Evolutionary conservation across 2,888 invertebrate genomes (phyloP).

Genomic region (Acanthacorydalis orientalis): DNA sequence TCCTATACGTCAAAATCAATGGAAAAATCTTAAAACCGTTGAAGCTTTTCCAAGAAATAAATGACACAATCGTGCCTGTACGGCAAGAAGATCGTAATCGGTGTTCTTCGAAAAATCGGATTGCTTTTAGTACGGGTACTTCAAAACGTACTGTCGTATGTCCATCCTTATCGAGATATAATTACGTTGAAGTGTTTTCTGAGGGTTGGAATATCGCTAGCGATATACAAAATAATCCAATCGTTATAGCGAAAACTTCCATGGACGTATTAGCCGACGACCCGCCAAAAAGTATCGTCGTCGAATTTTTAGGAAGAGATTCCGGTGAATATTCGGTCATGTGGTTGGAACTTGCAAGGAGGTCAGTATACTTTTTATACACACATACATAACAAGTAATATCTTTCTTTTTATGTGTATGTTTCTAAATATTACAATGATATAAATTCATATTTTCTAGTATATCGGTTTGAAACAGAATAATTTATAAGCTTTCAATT

Average conservation of each 20-base stretch:
- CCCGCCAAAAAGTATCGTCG: slow-evolving; percentile 49
- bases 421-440: no score
- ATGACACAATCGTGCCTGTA: slow-evolving; percentile 8
- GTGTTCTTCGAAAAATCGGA: slow-evolving; percentile 62
- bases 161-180: slow-evolving; percentile 37
- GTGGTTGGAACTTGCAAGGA: slow-evolving; percentile 67
- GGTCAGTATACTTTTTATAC: slow-evolving; percentile 22
- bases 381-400: not conserved
- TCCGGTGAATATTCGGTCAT: slow-evolving; percentile 57
- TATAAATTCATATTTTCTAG: no score
- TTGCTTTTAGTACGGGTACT: slow-evolving; percentile 60
- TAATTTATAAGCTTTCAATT: no score
- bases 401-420: no score
- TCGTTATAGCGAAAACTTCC: slow-evolving; percentile 29
- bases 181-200: slow-evolving; percentile 66
- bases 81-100: slow-evolving; percentile 21
- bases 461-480: no score
- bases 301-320: slow-evolving; percentile 66
- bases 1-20: slow-evolving; percentile 60
- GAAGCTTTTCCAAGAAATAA: not conserved
- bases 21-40: slow-evolving; percentile 33
- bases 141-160: slow-evolving; percentile 38
- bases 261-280: slow-evolving; percentile 42
- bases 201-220: slow-evolving; percentile 52
- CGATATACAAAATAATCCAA: slow-evolving; percentile 17